Percentiles rank a stretch among this genome's conserved stretches.
Conservation (phyloP, 2,113 vertebrate species). For the Hirundichthys speculiger region DNA sequence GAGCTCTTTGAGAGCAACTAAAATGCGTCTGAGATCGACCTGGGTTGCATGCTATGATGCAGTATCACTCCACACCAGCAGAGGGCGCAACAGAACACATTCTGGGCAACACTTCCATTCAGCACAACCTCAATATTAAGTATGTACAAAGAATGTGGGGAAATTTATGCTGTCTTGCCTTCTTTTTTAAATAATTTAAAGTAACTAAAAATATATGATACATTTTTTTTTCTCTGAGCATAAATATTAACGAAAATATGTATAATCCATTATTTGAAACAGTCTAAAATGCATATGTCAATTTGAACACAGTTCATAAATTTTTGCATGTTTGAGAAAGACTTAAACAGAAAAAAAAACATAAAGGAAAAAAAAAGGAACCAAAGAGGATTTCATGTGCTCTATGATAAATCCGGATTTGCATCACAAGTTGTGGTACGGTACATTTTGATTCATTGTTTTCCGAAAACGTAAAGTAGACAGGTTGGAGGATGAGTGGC, state of each 20-base stretch:
- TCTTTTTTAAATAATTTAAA: constrained; percentile 55
- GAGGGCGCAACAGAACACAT: constrained; percentile 75
- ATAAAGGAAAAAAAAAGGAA: constrained; percentile 20
- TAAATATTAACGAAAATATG: constrained; percentile 82
- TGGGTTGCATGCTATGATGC: constrained; percentile 76
- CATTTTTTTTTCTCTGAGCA: constrained; percentile 61
- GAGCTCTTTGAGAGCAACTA: constrained; percentile 36
- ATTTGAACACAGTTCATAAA: constrained; percentile 74
- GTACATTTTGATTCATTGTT: constrained; percentile 41
- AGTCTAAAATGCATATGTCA: constrained; percentile 78
- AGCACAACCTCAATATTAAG: constrained; percentile 49
- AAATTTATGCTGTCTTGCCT: constrained; percentile 32
- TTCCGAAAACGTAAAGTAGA: constrained; percentile 40
- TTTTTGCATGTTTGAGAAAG: constrained; percentile 86
- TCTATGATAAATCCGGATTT: constrained; percentile 55
- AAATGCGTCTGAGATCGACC: constrained; percentile 38
- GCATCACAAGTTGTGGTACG: constrained; percentile 48
- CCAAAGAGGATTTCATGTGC: constrained; percentile 37
- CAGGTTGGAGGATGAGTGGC: constrained; percentile 51
- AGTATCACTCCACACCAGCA: constrained; percentile 85
- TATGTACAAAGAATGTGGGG: constrained; percentile 53
- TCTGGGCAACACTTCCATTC: constrained; percentile 44
- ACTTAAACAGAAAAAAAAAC: constrained; percentile 78
- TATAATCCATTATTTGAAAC: constrained; percentile 72
- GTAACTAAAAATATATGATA: constrained; percentile 83